Base-by-base conservation (phyloP, 92 coral and sea anemone genomes). In the Pocillopora meandrina region DNA sequence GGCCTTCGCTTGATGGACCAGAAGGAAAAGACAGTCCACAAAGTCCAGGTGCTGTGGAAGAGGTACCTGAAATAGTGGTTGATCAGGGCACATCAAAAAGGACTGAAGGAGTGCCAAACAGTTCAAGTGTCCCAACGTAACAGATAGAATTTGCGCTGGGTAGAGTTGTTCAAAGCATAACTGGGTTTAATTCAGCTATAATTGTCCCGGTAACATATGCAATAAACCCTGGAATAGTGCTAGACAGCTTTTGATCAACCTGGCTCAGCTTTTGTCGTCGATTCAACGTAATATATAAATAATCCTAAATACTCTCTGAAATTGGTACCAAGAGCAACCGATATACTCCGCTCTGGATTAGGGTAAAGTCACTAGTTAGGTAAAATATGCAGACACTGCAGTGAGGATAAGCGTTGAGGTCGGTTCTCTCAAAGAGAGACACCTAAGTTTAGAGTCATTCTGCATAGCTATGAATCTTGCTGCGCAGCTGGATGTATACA, bases 1-100 rank as follows among this genome's bases (percentile, higher is more conserved):
- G 99, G 99, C 99, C 99, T 2, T 85, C 95, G 47, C 21, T 97
- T 79, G 99, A 97, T 73, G 98, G 94, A 72, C 87, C 89, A 17
- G 84, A 84, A 15, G 90, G 90, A n/a, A 90, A 90, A 69, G 89
- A 90, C 13, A 83, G 77, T 3, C 85, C 90, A 59, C 72, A 76
- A 31, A 88, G 87, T 84, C 82, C 92, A 49, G 67, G 89, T 60
- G 90, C 91, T 61, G 92, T 87, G 26, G 97, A 91, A 56, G 92
- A 90, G 58, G 82, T 90, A 31, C 94, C 93, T 11, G 90, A 86
- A 18, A 90, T 90, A 26, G 91, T 92, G 14, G 92, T 92, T 35
- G 87, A 90, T 71, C 90, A 91, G 71, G 93, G 92, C 9, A 85
- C 75, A 13, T 36, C 80, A 19, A 82, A 61, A 16, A 89, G 80